A percentile compares a stretch with the other conserved stretches of the same genome.
Evolutionary conservation across 2,888 invertebrate genomes (phyloP).

Genomic region (Nephrotoma guestfalica): DNA sequence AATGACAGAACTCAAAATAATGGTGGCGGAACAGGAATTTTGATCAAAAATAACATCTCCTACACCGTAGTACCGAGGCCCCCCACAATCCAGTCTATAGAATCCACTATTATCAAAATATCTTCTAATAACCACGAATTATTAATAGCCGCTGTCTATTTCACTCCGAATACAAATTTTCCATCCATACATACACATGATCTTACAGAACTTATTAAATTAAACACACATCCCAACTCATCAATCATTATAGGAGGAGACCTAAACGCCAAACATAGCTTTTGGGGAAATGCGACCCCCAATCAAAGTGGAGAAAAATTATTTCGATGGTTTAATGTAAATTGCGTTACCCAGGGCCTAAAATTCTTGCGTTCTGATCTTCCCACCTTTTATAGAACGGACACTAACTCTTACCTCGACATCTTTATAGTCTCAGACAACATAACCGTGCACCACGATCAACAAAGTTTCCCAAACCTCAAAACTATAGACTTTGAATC

Average conservation of each 20-base stretch:
- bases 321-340: neutral
- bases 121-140: no score
- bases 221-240: neutral
- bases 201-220: no score
- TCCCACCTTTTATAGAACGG: neutral
- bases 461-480: neutral
- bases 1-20: neutral
- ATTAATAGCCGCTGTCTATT: no score
- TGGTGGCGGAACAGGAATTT: no score
- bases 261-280: neutral
- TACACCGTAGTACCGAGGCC: no score
- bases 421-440: neutral
- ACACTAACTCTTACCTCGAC: neutral
- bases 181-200: no score
- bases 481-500: neutral
- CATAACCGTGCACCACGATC: neutral
- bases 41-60: neutral
- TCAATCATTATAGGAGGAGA: neutral
- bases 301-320: neutral
- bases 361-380: neutral
- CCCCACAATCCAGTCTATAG: neutral
- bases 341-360: neutral
- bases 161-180: no score
- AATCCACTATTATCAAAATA: no score
- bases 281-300: neutral